These are phyloP conservation scores for Geotrypetes seraphini DNA, from an alignment of 2,797 vertebrate genomes.

Conservation along the genomic window DNA sequence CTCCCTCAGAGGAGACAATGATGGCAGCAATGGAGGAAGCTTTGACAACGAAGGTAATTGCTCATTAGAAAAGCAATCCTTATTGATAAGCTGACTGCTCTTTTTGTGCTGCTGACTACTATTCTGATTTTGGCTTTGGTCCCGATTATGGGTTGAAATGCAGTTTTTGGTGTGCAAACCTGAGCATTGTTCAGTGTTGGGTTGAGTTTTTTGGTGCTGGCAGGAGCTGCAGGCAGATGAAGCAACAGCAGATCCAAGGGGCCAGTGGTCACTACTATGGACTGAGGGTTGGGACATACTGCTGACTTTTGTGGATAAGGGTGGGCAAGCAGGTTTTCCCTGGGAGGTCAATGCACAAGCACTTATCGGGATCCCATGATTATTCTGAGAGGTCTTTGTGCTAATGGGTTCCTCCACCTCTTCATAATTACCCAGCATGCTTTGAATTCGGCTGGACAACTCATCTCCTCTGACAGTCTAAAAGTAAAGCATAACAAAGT, in stretches of 20 bases:
- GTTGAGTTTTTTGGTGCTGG: slow-evolving; percentile 41
- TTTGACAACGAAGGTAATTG: slow-evolving; percentile 8
- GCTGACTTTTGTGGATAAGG: slow-evolving; percentile 41
- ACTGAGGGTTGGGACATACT: slow-evolving; percentile 38
- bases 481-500: slow-evolving; percentile 7
- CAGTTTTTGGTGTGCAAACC: slow-evolving; percentile 30
- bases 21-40: slow-evolving; percentile 52
- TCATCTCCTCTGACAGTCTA: slow-evolving; percentile 86
- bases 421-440: slow-evolving; percentile 87
- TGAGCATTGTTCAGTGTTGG: slow-evolving; percentile 28
- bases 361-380: slow-evolving; percentile 38
- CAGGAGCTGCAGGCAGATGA: slow-evolving; percentile 24
- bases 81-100: slow-evolving; percentile 34
- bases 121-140: slow-evolving; percentile 16
- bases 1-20: slow-evolving; percentile 52
- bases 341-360: slow-evolving; percentile 29
- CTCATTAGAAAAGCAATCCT: slow-evolving; percentile 19
- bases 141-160: slow-evolving; percentile 8
- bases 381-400: slow-evolving; percentile 45
- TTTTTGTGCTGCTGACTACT: slow-evolving; percentile 23
- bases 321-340: slow-evolving; percentile 36
- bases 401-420: slow-evolving; percentile 65
- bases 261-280: slow-evolving; percentile 34
- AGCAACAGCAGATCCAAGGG: slow-evolving; percentile 25
- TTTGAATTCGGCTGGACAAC: slow-evolving; percentile 81